Base-by-base conservation (phyloP, 2,797 vertebrate genomes). In the Nasua narica region DNA sequence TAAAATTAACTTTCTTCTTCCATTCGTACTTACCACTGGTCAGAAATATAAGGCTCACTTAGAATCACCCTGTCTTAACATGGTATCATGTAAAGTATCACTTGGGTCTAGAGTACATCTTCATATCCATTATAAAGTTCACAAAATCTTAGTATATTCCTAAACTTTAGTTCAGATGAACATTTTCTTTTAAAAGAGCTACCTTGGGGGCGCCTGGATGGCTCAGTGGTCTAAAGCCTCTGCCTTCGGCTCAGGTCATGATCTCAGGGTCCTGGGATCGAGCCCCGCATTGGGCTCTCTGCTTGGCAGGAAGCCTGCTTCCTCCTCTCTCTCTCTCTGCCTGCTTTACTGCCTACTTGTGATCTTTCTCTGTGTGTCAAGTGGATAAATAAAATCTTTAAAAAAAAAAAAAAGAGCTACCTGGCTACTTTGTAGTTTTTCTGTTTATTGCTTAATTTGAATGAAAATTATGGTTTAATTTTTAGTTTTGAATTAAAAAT, bases 381-480 rank as follows among this genome's bases (percentile, higher is more conserved):
- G n/a, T n/a, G n/a, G n/a, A n/a, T n/a, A n/a, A n/a, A n/a, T n/a
- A n/a, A n/a, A n/a, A n/a, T n/a, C n/a, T n/a, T n/a, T n/a, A n/a
- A n/a, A n/a, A n/a, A n/a, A n/a, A n/a, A n/a, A n/a, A n/a, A 81
- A 56, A 56, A 67, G 60, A 52, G 4, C 7, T 72, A 6, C 21
- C 10, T 96, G 52, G 18, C 46, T 32, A 29, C 37, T 95, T 79
- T 93, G 43, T 89, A 8, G 62, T 46, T 77, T 87, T 14, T 90
- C 67, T 92, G 58, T 37, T 77, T 90, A 54, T 72, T 96, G 65
- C 90, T 94, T 81, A 85, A 81, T 56, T 60, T 70, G n/a, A 78
- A 81, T 86, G 40, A 54, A 95, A 62, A 90, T 16, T n/a, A 2
- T 52, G 16, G 23, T 35, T 91, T 76, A 69, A 29, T 87, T 56